These are phyloP conservation scores for Chionodraco myersi DNA, from an alignment of 2,113 vertebrate species.

Conservation along the genomic window DNA sequence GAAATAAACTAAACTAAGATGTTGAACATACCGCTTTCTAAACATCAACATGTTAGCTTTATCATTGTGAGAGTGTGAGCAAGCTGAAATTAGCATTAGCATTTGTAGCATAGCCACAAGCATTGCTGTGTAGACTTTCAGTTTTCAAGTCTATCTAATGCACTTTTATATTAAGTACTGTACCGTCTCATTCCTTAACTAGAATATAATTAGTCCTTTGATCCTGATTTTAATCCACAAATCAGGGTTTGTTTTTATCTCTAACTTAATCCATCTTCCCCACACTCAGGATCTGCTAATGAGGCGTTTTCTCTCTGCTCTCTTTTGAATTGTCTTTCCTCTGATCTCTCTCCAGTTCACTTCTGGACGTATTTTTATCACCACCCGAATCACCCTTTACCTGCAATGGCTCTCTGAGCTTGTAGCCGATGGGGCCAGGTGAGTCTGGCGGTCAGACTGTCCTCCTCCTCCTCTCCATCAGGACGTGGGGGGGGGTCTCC, in stretches of 20 bases:
- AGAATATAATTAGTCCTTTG: constrained; percentile 22
- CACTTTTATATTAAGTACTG: too few species aligned
- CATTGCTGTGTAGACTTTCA: too few species aligned
- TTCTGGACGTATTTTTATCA: constrained; percentile 75
- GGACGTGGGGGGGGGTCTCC: constrained; percentile 69
- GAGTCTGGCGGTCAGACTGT: constrained; percentile 56
- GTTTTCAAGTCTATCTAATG: too few species aligned
- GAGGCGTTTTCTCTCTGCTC: neutral
- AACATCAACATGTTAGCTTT: too few species aligned
- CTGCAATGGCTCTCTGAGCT: constrained; percentile 59
- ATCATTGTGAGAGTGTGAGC: too few species aligned
- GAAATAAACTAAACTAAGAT: neutral
- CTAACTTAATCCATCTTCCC: constrained; percentile 8
- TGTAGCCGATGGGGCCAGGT: constrained; percentile 59
- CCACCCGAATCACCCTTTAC: constrained; percentile 33
- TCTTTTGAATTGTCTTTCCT: constrained; percentile 31
- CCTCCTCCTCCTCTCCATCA: constrained; percentile 63
- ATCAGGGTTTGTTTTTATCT: constrained; percentile 16
- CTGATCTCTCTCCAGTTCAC: constrained; percentile 72
- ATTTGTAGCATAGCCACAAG: too few species aligned
- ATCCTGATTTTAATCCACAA: constrained; percentile 4
- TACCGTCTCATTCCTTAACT: neutral
- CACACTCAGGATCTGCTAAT: neutral
- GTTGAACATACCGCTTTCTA: too few species aligned
- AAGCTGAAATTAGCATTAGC: too few species aligned